A percentile compares a stretch with the other conserved stretches of the same genome.
phyloP scores from a whole-genome alignment of 2,797 vertebrate genomes.

The Merluccius polli region DNA sequence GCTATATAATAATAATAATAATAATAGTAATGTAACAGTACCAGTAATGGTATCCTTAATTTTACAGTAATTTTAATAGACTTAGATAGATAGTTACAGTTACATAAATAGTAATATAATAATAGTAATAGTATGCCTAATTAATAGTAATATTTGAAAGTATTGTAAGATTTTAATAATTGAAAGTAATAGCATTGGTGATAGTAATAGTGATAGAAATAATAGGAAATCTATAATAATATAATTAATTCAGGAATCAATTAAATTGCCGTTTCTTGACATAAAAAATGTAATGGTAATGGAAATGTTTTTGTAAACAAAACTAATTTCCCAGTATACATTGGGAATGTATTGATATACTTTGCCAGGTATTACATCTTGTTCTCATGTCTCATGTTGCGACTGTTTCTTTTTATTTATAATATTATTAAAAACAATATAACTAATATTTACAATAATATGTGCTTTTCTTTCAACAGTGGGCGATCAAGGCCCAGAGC shows the following conservation, averaged over 20 bases:
- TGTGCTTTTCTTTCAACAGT: too few species aligned
- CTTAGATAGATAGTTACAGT: too few species aligned
- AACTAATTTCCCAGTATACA: too few species aligned
- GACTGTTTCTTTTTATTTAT: not conserved
- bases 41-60: not conserved
- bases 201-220: too few species aligned
- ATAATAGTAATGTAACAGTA: not conserved
- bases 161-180: not conserved
- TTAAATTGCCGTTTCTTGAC: not conserved
- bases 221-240: too few species aligned
- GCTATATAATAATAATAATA: not conserved
- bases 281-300: not conserved
- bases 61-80: not conserved
- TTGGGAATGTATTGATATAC: not conserved
- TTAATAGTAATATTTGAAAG: not conserved
- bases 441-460: not conserved
- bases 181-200: too few species aligned
- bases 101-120: not conserved
- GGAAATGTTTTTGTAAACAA: too few species aligned
- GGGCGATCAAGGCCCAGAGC: not conserved
- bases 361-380: not conserved
- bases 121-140: too few species aligned
- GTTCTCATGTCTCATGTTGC: not conserved
- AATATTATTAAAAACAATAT: not conserved
- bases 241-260: not conserved